Base-by-base conservation (phyloP, 1,140 invertebrate species). In the Drosophila ananassae region DNA sequence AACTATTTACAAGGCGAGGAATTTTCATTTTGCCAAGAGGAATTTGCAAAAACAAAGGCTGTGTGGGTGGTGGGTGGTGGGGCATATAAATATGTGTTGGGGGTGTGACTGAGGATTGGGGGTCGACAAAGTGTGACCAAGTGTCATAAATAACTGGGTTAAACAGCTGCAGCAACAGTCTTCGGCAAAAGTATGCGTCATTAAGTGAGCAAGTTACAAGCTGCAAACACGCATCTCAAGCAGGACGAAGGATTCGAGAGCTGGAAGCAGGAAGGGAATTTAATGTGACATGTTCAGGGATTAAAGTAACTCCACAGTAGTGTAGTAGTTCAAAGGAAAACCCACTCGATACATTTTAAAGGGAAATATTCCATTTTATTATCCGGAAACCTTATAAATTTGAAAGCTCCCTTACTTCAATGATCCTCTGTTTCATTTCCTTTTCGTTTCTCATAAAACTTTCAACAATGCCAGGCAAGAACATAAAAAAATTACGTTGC, bases 11-110 rank as follows among this genome's bases (percentile, higher is more conserved):
- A 57, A 41, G 59, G 59, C 60, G 75, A 82, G 75, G 83, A 85
- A 85, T 85, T 87, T 78, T 87, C 82, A 85, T 85, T 87, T 85
- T 82, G 71, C 82, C 82, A 82, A 77, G 76, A 80, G 83, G 78
- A 82, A 78, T 85, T 80, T 77, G 53, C 55, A 74, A 85, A 81
- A 85, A 85, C 81, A 85, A 80, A 59, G 44, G 34, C 25, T 39
- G 28, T 39, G 17, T 17, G 17, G n/a, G n/a, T n/a, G n/a, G 13
- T 21, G 5, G 44, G 34, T 51, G 34, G 28, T 28, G 37, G 22
- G 3, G 28, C 17, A 24, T 2, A 50, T 54, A 63, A 24, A 32
- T 37, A 62, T 22, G 24, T 17, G 30, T 41, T 22, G 37, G 2
- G 44, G 28, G 9, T 9, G 39, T 6, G 25, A 21, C n/a, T n/a